Evolutionary conservation across 2,888 invertebrate species (phyloP).

Genomic region (Spialia ferax): DNA sequence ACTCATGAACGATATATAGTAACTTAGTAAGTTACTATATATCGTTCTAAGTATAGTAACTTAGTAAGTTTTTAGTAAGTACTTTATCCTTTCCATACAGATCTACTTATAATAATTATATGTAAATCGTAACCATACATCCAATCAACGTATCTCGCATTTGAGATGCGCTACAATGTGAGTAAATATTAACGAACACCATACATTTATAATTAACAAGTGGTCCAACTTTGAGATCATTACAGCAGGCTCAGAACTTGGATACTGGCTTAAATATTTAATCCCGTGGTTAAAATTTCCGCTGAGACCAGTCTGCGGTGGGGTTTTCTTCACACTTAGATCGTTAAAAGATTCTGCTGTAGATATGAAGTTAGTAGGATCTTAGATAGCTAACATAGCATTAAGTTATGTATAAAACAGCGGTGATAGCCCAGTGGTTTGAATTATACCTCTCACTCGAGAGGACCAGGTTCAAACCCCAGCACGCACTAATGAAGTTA

Average conservation of each 20-base stretch:
- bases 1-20: no score
- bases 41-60: no score
- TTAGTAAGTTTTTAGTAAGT: no score
- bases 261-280: constrained; percentile 25
- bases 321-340: constrained; percentile 3
- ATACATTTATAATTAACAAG: constrained; percentile 23
- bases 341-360: background rate
- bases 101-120: background rate
- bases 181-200: constrained; percentile 8
- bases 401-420: no score
- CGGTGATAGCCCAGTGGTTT: no score
- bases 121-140: background rate
- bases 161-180: constrained; percentile 5
- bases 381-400: background rate
- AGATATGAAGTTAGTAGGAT: background rate
- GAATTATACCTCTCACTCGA: no score
- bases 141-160: background rate
- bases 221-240: constrained; percentile 20
- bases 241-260: constrained; percentile 20
- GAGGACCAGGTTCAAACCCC: no score
- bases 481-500: no score
- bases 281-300: constrained; percentile 23
- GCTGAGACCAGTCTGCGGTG: constrained; percentile 6
- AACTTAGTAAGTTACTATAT: no score
- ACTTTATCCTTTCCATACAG: no score